Evolutionary conservation across 2,113 vertebrate species (phyloP), one percentile per base, ranked within the genome.

Genomic region (Nannobrachium achirus): DNA sequence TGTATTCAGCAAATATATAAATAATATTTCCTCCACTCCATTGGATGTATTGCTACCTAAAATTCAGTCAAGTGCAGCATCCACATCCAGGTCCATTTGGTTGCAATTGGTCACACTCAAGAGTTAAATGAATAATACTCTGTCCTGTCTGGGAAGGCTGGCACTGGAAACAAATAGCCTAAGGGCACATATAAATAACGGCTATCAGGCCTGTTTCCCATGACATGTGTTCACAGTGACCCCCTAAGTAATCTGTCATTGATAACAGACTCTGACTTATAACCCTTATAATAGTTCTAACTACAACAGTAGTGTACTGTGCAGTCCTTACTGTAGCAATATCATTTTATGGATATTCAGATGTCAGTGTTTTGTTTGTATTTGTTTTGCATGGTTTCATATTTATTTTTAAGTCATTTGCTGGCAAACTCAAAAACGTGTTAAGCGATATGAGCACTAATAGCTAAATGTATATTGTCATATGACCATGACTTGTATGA

Each of bases 231-330:
- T 45, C 74, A 76, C 56, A 19, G 69, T 81, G 78, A 86, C 69
- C 85, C 52, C 46, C 59, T 72, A 62, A 42, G 69, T 63, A 41
- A 83, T 85, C 68, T 65, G 71, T 90, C 78, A 75, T 9, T 67
- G 69, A 69, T 49, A 62, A 48, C 42, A 78, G 39, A 72, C 11
- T 66, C 1, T 64, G 50, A 55, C 14, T 63, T 62, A 33, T 33
- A n/a, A 73, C 40, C 18, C 25, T 1, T 33, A 10, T 16, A n/a
- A 52, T 20, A 56, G 38, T 52, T 13, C 45, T 6, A 42, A 46
- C 16, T 19, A 45, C n/a, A 77, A 57, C 33, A 20, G 25, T 33
- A 4, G 2, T 33, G 25, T 33, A 33, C 25, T 33, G 25, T 33
- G 25, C 25, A 33, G 25, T 3, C 25, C 69, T 66, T 71, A 38